Evolutionary conservation across 1,140 invertebrate species (phyloP), one percentile per base, ranked within the genome.

Genomic region (Drosophila melanogaster): DNA sequence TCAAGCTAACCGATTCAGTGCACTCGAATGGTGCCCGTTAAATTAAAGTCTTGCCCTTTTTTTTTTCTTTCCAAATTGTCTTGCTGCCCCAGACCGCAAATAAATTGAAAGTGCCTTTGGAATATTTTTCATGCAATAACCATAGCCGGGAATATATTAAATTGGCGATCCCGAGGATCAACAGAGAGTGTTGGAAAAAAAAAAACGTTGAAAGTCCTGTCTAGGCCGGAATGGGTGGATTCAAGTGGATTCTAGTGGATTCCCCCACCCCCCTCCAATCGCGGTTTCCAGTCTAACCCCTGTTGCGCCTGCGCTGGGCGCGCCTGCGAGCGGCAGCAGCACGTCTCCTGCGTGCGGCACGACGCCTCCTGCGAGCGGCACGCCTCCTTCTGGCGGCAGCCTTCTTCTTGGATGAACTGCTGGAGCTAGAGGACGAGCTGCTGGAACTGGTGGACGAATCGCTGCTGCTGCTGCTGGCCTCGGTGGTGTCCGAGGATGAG

Each of bases 1-100:
- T 87, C 81, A 81, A 71, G 69, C 64, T 60, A 81, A 87, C 61
- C 83, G 79, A 81, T 85, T 86, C 85, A 78, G 50, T 81, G 64
- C 81, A 86, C 77, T 85, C 50, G 51, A 75, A 86, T 78, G 73
- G 74, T 50, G 55, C 44, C 44, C 79, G 26, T 62, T 47, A 35
- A 40, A 69, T 55, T 8, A 30, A 30, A 30, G 53, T 15, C 17
- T 4, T 53, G 30, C 30, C 19, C 44, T 3, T 22, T 22, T 0
- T 7, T 0, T 30, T 3, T 22, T 22, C 2, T 7, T 0, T 30
- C 26, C 26, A 1, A 30, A 30, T 30, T 30, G 3, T 8, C 1
- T 10, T 30, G 30, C 30, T 10, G 8, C 7, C 7, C 19, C 19
- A 19, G 19, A 19, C 19, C 7, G 3, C 30, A 30, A 30, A 19